Conservation (phyloP, 1,140 invertebrate genomes). For the Thalassaphorura encarpata region DNA sequence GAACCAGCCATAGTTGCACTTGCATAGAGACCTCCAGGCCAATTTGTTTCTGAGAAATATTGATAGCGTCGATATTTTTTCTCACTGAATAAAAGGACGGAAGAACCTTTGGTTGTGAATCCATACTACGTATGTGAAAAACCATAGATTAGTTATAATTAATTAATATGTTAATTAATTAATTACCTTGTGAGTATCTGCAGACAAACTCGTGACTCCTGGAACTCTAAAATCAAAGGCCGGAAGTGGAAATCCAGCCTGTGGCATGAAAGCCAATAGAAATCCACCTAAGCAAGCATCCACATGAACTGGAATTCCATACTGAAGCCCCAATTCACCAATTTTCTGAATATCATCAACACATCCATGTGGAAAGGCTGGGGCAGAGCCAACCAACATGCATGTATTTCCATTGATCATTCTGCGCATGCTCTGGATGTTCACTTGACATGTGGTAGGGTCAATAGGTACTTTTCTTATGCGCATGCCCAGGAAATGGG, state of each 20-base stretch:
- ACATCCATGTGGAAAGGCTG: slow-evolving; percentile 93
- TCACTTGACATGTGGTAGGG: slow-evolving; percentile 58
- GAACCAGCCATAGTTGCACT: slow-evolving; percentile 79
- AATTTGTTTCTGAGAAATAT: slow-evolving; percentile 88
- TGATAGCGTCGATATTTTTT: slow-evolving; percentile 73
- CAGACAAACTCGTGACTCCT: slow-evolving; percentile 94
- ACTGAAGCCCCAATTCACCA: slow-evolving; percentile 65
- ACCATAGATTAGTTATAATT: too few relatives aligned
- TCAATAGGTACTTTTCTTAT: slow-evolving; percentile 70
- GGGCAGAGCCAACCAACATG: slow-evolving; percentile 87
- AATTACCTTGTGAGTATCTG: slow-evolving; percentile 90
- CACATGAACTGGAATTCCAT: slow-evolving; percentile 91
- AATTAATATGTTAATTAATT: slow-evolving; percentile 3
- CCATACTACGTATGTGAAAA: slow-evolving; percentile 73
- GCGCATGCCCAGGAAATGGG: slow-evolving; percentile 71
- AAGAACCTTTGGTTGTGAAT: slow-evolving; percentile 94
- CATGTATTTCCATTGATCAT: slow-evolving; percentile 82
- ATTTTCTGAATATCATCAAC: slow-evolving; percentile 83
- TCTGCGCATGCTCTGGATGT: slow-evolving; percentile 64
- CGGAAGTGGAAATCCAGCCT: slow-evolving; percentile 62
- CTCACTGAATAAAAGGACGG: slow-evolving; percentile 78
- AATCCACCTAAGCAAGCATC: slow-evolving; percentile 96
- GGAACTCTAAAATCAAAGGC: slow-evolving; percentile 78
- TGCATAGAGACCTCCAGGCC: slow-evolving; percentile 57
- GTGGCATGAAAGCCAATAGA: slow-evolving; percentile 72